Evolutionary conservation across 2,888 invertebrate species (phyloP), one percentile per base, ranked within the genome.

Genomic region (Drosophila yooni): DNA sequence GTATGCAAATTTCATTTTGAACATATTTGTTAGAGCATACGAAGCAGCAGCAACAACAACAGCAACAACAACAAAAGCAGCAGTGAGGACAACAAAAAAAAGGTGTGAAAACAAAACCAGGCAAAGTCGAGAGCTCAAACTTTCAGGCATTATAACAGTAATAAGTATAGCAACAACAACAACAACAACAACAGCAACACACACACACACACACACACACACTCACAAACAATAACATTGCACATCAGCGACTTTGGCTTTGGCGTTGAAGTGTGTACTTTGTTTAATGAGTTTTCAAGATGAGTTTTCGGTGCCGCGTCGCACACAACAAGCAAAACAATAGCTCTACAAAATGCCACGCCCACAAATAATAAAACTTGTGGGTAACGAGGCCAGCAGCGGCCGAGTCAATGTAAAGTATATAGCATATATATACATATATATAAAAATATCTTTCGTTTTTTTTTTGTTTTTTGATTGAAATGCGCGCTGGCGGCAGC

Each of bases 271-370:
- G 89, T 84, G 90, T 89, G 87, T 87, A 89, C 90, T 89, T 88
- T 88, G 87, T 88, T 90, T 87, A 87, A 87, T 87, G 87, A 87
- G 88, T 87, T 87, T 86, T 90, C 83, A 83, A 83, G 83, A 85
- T 84, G 90, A 89, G 88, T 82, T 84, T 82, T 66, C 60, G 65
- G 70, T 68, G 64, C 48, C 58, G 54, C 61, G 60, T 66, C 70
- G 52, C 51, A 57, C 27, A 38, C 18, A 60, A 60, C 58, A 78
- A 46, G 40, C 25, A 62, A 71, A 66, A 82, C 69, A 72, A 66
- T 76, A 79, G 69, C 79, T 60, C 51, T 31, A 15, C 38, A 59
- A 59, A 63, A 57, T 65, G 64, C 64, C 74, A 71, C 64, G 62
- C 76, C 70, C 65, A 33, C 50, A 36, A 40, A 58, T 46, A 46